Conservation (phyloP, 2,113 vertebrate genomes). For the Alethe castanea region DNA sequence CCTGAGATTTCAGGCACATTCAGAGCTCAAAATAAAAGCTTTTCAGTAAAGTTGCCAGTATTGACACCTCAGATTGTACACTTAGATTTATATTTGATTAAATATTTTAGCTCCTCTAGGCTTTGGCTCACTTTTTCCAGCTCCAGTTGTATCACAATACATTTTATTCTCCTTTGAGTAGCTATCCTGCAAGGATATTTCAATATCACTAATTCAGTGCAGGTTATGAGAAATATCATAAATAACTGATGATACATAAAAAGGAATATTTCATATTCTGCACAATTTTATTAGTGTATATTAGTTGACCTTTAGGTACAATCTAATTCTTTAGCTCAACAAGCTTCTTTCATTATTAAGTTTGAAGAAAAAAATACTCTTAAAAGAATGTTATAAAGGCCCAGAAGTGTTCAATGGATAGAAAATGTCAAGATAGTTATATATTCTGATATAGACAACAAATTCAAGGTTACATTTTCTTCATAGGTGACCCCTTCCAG, state of each 20-base stretch:
- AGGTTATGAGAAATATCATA: neutral
- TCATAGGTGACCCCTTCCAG: neutral
- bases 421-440: neutral
- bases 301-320: neutral
- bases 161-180: conserved; percentile 4
- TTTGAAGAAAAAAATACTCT: neutral
- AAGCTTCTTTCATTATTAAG: neutral
- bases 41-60: neutral
- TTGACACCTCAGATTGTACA: neutral
- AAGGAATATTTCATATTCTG: neutral
- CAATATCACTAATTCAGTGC: neutral
- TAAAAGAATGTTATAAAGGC: neutral
- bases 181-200: neutral
- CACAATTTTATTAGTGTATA: neutral
- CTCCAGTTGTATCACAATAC: neutral
- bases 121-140: neutral
- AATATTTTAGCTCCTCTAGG: neutral
- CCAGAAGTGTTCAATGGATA: neutral
- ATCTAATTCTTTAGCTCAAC: neutral
- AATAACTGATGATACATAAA: neutral
- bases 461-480: neutral
- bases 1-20: neutral
- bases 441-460: neutral
- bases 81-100: neutral
- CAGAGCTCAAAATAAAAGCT: neutral